Evolutionary conservation across 2,888 invertebrate genomes (phyloP).

Genomic region (Melieria omissa): DNA sequence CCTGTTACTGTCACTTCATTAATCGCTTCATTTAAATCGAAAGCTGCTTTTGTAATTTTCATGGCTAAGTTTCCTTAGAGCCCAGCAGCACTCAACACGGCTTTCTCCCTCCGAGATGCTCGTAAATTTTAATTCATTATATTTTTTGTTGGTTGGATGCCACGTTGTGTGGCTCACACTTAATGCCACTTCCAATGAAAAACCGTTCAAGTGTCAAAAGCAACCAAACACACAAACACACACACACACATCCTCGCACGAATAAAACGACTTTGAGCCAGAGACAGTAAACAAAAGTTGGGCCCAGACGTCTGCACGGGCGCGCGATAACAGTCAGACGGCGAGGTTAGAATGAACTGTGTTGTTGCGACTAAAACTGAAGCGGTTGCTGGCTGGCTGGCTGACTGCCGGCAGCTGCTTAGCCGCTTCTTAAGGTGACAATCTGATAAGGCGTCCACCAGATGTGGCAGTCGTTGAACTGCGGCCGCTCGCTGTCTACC

Average conservation of each 20-base stretch:
- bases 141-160: background rate
- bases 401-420: constrained; percentile 9
- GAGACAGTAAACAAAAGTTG: background rate
- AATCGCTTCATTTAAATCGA: constrained; percentile 30
- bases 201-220: constrained; percentile 27
- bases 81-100: too few relatives aligned
- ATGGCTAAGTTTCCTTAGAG: too few relatives aligned
- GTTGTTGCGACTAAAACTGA: constrained; percentile 1
- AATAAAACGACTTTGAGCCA: background rate
- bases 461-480: constrained; percentile 31
- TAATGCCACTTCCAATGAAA: constrained; percentile 35
- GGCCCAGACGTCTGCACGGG: constrained; percentile 5
- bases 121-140: constrained; percentile 33
- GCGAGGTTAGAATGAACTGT: constrained; percentile 6
- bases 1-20: constrained; percentile 22
- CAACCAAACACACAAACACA: constrained; percentile 21
- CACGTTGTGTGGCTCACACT: constrained; percentile 17
- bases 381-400: constrained; percentile 27
- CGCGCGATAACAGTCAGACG: background rate
- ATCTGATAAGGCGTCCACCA: constrained; percentile 45
- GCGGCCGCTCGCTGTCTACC: too few relatives aligned
- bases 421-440: constrained; percentile 45
- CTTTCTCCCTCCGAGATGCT: constrained; percentile 18
- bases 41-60: too few relatives aligned
- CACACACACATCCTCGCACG: background rate